Evolutionary conservation across 2,113 vertebrate species (phyloP), one percentile per base, ranked within the genome.

Genomic region (Eptesicus fuscus): DNA sequence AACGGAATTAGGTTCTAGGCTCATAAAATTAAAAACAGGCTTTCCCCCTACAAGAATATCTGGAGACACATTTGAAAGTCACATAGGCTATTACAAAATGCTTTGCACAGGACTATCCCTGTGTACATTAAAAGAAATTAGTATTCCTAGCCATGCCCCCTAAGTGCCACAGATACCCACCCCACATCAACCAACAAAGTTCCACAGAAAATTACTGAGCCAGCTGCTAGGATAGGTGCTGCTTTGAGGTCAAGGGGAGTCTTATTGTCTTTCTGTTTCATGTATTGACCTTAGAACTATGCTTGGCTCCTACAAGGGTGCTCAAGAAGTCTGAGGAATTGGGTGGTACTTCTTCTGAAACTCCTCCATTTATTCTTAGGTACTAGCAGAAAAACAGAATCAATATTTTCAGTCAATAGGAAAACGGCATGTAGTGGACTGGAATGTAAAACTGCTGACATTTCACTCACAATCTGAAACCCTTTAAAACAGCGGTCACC

Each of bases 391-490:
- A 93, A 53, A 84, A 53, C 71, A 87, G 32, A 94, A 71, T 92
- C 79, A 94, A 25, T 65, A 74, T 67, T 44, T 78, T 94, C 77
- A 70, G 61, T 83, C 65, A 91, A 82, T 37, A 88, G 82, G 44
- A 93, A 90, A 42, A 83, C 3, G 11, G 76, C 65, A 69, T 87
- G 65, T 71, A 69, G 71, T 82, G 56, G 35, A 74, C 42, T 51
- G 69, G 53, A 91, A 74, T 37, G 7, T 40, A 84, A 35, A 96
- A 91, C 47, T 94, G 77, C 69, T 88, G 65, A 95, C n/a, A 80
- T 47, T 87, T 76, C 42, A 37, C 78, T 91, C 51, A 80, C 56
- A 76, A 56, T 76, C 20, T 84, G 63, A n/a, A 67, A 56, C 18
- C 35, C n/a, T 69, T 69, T 37, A 69, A 77, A 86, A 76, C 23